Evolutionary conservation across 1,140 invertebrate genomes (phyloP), one percentile per base, ranked within the genome.

Genomic region (Drosophila lacteicornis): DNA sequence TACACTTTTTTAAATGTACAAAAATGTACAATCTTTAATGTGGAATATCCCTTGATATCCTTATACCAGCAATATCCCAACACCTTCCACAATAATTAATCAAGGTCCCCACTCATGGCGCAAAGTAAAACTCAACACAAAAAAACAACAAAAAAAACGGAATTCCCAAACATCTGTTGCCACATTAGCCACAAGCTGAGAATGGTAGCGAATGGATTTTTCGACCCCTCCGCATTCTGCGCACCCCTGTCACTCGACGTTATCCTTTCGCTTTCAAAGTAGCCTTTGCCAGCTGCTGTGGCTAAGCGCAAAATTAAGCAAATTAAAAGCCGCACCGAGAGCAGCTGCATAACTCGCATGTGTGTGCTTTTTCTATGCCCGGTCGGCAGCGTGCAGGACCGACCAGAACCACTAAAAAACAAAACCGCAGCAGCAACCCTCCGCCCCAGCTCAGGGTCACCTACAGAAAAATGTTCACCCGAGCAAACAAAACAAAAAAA

Each of bases 301-400:
- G 83, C 83, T 87, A 88, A 87, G 83, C 83, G 78, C 81, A 90
- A 88, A 88, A 88, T 88, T 88, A 88, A 88, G 84, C 85, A 90
- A 88, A 88, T 88, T 88, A 88, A 88, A 88, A 90, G 81, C 85
- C 85, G 62, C 84, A 84, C 73, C 59, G 65, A 83, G 77, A 30
- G 71, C 43, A 90, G 81, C 80, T 88, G 80, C 85, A 88, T 90
- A 90, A 71, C 80, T 88, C 67, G 38, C 47, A 45, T 76, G 63
- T 69, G 69, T 67, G 69, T 66, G 53, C 56, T 49, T 76, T 69
- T 80, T 70, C 40, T 71, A 73, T 73, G 53, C 22, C 43, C 22
- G 36, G 68, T 19, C 33, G 68, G 27, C 33, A 42, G 27, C 36
- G 36, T 59, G 66, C 69, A 71, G 2, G 53, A 43, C 67, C 22